Base-by-base conservation (phyloP, 2,113 vertebrate genomes). In the Coracopsis vasa region DNA sequence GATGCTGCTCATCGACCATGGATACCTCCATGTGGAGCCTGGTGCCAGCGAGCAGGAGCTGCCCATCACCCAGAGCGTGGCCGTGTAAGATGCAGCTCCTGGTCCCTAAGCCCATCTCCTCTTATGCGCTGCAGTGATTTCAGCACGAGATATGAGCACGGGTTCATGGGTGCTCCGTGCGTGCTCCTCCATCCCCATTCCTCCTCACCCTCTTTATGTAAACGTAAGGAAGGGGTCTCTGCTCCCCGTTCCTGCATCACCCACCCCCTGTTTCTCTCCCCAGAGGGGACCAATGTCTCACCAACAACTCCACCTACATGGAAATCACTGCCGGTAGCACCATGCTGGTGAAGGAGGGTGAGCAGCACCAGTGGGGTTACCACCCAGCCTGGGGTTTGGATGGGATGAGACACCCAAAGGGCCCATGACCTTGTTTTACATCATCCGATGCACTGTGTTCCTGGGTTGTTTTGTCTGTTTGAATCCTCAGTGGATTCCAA, bases 131-230 rank as follows among this genome's bases (percentile, higher is more conserved):
- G 1, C 54, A 16, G 33, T 35, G 42, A 2, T 7, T 13, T 2
- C 25, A 53, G 13, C 64, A 5, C 13, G 0, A 42, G 15, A 4
- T 4, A 7, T 0, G 0, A 27, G 70, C n/a, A 1, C 0, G 0
- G n/a, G 8, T 66, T 37, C 31, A 13, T 6, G 7, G 14, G 21
- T 11, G 7, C 33, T 44, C 72, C 6, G 0, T 9, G 56, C 20
- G 2, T 0, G 4, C 4, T 82, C 42, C 54, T 19, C 47, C 2
- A 0, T 33, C 28, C 45, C 41, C 20, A 9, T 37, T 54, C 16
- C 23, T 16, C 66, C 8, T 44, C 51, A 3, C 8, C 20, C 28
- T 5, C n/a, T 48, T 39, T 21, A 31, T 17, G 66, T 31, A 35
- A 33, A 24, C 10, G 9, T 10, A 15, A 58, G 21, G 33, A n/a